These are phyloP conservation scores for Nebria ingens DNA, from an alignment of 1,140 invertebrate species.

Conservation along the genomic window DNA sequence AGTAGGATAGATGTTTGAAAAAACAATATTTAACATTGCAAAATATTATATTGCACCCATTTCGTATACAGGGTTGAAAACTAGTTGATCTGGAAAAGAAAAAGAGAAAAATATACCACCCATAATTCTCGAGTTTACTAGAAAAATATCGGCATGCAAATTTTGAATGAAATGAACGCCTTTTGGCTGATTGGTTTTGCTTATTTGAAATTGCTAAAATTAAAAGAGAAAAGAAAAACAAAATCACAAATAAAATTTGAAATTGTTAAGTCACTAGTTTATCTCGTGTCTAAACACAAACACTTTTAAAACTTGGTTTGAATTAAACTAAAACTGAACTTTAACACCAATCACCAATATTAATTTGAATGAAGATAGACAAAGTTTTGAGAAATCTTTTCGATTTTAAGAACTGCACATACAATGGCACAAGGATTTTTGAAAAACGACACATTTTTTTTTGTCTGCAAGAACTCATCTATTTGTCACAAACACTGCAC, in stretches of 20 bases:
- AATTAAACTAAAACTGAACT: not conserved
- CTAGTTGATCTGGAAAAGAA: too few relatives aligned
- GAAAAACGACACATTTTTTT: not conserved
- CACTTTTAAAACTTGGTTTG: not conserved
- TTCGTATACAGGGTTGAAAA: too few relatives aligned
- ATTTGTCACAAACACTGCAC: conserved; percentile 9
- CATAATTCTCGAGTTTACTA: too few relatives aligned
- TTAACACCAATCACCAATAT: not conserved
- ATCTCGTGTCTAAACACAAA: too few relatives aligned
- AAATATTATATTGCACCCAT: too few relatives aligned
- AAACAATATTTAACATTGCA: too few relatives aligned
- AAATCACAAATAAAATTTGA: not conserved
- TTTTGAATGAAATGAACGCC: too few relatives aligned
- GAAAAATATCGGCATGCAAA: too few relatives aligned
- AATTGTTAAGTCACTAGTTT: not conserved
- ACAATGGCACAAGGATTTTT: conserved; percentile 4
- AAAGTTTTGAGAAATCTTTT: not conserved
- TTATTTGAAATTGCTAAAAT: too few relatives aligned
- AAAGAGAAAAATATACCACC: too few relatives aligned
- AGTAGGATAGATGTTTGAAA: too few relatives aligned
- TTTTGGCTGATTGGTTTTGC: not conserved
- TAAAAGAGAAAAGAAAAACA: not conserved
- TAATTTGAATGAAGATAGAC: not conserved
- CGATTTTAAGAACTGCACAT: conserved; percentile 1
- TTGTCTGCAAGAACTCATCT: conserved; percentile 9